A percentile compares a stretch with the other conserved stretches of the same genome.
phyloP scores from a whole-genome alignment of 2,888 invertebrate genomes.

The Drosophila nigricruria region DNA sequence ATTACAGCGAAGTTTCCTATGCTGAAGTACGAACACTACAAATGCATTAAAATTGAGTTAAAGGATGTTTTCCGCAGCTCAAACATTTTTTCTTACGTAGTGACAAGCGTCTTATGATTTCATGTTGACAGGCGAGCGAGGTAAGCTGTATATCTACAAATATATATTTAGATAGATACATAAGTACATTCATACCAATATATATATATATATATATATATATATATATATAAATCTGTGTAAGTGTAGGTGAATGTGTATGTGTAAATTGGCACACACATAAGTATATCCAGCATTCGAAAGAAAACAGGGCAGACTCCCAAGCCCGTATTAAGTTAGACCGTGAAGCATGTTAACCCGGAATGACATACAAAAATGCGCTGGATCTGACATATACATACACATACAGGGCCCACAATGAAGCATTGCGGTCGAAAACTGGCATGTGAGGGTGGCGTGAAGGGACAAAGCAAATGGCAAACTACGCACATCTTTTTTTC shows the following conservation, averaged over 20 bases:
- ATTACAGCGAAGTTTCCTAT: conserved; percentile 17
- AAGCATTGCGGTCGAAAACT: conserved; percentile 40
- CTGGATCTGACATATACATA: conserved; percentile 54
- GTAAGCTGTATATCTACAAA: conserved; percentile 49
- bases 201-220: conserved; percentile 28
- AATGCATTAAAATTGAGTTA: conserved; percentile 56
- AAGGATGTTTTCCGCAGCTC: conserved; percentile 51
- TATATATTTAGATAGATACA: conserved; percentile 24
- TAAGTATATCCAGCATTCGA: conserved; percentile 14
- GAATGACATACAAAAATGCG: conserved; percentile 52
- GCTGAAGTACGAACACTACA: conserved; percentile 48
- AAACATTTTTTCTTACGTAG: conserved; percentile 45
- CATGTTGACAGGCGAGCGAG: conserved; percentile 60
- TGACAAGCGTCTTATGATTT: conserved; percentile 61
- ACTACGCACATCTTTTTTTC: conserved; percentile 29
- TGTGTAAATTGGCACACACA: conserved; percentile 7
- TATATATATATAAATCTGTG: conserved; percentile 8
- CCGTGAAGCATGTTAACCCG: conserved; percentile 54
- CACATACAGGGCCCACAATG: conserved; percentile 38
- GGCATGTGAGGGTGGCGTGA: conserved; percentile 24
- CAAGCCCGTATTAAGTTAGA: conserved; percentile 52
- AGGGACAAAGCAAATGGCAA: conserved; percentile 24
- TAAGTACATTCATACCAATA: conserved; percentile 15
- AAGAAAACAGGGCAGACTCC: conserved; percentile 5
- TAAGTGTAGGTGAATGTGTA: neutral